Conservation (phyloP, 2,888 invertebrate genomes). For the Drosophila demipolita region DNA sequence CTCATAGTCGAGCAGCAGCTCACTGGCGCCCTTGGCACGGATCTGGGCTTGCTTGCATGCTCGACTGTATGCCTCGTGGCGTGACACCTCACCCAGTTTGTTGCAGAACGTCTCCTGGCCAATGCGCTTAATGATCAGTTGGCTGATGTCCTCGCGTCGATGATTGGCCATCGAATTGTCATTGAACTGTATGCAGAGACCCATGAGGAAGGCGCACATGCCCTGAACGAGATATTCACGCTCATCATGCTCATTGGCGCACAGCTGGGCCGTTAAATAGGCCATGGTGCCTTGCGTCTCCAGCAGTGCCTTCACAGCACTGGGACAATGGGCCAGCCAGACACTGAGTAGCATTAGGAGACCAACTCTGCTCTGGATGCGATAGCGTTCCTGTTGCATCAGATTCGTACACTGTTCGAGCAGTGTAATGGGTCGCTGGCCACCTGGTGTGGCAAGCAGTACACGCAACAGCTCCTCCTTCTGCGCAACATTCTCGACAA, state of each 20-base stretch:
- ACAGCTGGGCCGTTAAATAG: constrained; percentile 92
- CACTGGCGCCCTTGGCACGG: constrained; percentile 89
- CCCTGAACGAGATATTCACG: constrained; percentile 95
- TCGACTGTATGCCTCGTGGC: constrained; percentile 95
- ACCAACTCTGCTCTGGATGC: constrained; percentile 92
- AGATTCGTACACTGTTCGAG: constrained; percentile 94
- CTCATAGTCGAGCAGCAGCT: constrained; percentile 96
- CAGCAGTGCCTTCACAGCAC: constrained; percentile 93
- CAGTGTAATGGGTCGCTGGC: constrained; percentile 94
- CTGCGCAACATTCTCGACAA: constrained; percentile 93
- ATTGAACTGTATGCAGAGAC: constrained; percentile 95
- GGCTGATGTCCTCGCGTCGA: constrained; percentile 90
- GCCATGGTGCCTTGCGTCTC: constrained; percentile 92
- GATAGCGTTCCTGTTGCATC: constrained; percentile 90
- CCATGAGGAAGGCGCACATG: constrained; percentile 96
- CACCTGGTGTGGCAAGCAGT: constrained; percentile 93
- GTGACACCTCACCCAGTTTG: constrained; percentile 93
- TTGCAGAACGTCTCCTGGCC: constrained; percentile 95
- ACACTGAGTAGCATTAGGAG: constrained; percentile 95
- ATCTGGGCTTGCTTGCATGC: constrained; percentile 98
- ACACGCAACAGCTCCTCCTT: constrained; percentile 97
- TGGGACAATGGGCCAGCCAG: constrained; percentile 94
- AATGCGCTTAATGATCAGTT: constrained; percentile 93
- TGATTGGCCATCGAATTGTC: constrained; percentile 92
- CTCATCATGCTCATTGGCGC: constrained; percentile 95